Percentiles rank a stretch among this genome's conserved stretches.
phyloP scores from a whole-genome alignment of 2,113 vertebrate genomes.

The Mormyrus iriodes region DNA sequence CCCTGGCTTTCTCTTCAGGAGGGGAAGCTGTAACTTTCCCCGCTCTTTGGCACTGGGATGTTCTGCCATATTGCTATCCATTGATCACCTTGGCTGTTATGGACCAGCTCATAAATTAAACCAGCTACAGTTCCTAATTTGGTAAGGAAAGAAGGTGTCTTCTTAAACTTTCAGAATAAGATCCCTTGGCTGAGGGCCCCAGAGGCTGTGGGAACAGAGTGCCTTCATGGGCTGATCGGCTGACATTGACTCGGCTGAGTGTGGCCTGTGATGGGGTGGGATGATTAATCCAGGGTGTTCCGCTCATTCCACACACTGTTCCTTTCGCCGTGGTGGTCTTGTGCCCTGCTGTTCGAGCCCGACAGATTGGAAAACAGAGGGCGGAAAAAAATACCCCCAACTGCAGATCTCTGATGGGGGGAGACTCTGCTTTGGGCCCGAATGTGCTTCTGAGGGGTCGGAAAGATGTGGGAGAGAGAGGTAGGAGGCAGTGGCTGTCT shows the following conservation, averaged over 20 bases:
- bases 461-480: background rate
- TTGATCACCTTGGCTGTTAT: background rate
- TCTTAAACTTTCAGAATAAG: background rate
- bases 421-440: background rate
- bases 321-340: background rate
- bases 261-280: background rate
- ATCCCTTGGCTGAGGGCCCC: background rate
- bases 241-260: background rate
- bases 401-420: background rate
- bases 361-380: slow-evolving; percentile 3
- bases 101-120: background rate
- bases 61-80: background rate
- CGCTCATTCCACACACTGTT: background rate
- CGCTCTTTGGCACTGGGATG: background rate
- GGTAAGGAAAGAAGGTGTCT: background rate
- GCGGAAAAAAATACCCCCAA: background rate
- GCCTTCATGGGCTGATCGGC: background rate
- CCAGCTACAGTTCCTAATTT: background rate
- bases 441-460: background rate
- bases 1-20: background rate
- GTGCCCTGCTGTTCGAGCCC: background rate
- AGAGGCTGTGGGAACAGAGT: background rate
- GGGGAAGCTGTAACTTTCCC: too few relatives aligned
- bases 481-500: background rate
- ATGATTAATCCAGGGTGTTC: background rate